These are phyloP conservation scores for Apis dorsata DNA, from an alignment of 1,140 invertebrate species.

Conservation along the genomic window DNA sequence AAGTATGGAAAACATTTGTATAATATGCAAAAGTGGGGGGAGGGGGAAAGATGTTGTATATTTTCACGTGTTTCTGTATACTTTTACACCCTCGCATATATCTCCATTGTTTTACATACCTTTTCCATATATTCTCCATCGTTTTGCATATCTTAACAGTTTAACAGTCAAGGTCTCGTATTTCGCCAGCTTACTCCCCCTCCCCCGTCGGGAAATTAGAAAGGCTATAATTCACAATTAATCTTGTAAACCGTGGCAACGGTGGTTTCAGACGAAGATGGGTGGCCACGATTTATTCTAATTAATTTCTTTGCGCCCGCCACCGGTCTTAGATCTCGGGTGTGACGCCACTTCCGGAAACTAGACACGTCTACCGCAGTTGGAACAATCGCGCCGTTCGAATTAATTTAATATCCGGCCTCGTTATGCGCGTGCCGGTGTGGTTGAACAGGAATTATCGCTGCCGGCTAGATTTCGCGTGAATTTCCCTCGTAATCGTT, in stretches of 20 bases:
- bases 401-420: slow-evolving; percentile 20
- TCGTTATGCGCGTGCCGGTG: background rate
- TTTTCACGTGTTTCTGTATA: background rate
- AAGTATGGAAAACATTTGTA: slow-evolving; percentile 1
- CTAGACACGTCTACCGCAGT: background rate
- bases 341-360: background rate
- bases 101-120: background rate
- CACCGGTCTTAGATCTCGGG: background rate
- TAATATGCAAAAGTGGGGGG: background rate
- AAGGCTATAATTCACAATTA: slow-evolving; percentile 44
- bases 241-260: slow-evolving; percentile 21
- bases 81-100: background rate
- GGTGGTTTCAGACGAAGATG: slow-evolving; percentile 29
- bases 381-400: background rate
- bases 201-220: slow-evolving; percentile 15
- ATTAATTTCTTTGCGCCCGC: slow-evolving; percentile 40
- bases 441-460: background rate
- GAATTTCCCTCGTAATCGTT: background rate
- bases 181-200: background rate
- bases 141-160: background rate
- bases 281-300: slow-evolving; percentile 44
- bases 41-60: background rate
- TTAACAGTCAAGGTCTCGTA: background rate
- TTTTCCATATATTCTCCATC: background rate
- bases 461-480: background rate